These are phyloP conservation scores for Scartelaos histophorus DNA, from an alignment of 2,113 vertebrate species.

Conservation along the genomic window DNA sequence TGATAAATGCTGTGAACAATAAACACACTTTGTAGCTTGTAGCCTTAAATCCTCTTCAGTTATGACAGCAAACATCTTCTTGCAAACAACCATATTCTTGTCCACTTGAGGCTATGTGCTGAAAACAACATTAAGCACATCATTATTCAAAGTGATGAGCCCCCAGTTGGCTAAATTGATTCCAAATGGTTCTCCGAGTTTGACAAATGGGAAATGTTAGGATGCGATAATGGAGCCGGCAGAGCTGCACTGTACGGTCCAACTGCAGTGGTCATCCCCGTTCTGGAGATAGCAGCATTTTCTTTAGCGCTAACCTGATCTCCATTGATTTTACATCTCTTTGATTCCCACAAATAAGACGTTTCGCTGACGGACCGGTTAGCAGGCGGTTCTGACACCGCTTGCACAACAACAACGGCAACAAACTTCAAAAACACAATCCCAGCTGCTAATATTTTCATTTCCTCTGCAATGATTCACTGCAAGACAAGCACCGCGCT, in stretches of 20 bases:
- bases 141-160: conserved; percentile 17
- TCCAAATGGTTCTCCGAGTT: conserved; percentile 35
- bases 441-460: conserved; percentile 36
- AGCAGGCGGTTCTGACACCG: conserved; percentile 32
- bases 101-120: conserved; percentile 8
- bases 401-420: conserved; percentile 26
- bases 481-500: conserved; percentile 25
- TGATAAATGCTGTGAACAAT: not conserved
- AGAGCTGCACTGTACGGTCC: not conserved
- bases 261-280: conserved; percentile 44
- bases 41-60: conserved; percentile 8
- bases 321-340: conserved; percentile 67
- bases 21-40: not conserved
- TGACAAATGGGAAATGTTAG: conserved; percentile 39
- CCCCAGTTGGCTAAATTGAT: conserved; percentile 13
- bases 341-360: conserved; percentile 57
- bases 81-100: conserved; percentile 12
- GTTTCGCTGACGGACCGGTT: conserved; percentile 49
- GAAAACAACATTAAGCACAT: conserved; percentile 24
- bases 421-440: conserved; percentile 22
- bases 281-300: conserved; percentile 52
- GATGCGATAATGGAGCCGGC: conserved; percentile 26
- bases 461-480: conserved; percentile 20
- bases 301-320: conserved; percentile 58
- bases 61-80: conserved; percentile 1